Conservation (phyloP, 1,140 invertebrate species). For the Halictus rubicundus region DNA sequence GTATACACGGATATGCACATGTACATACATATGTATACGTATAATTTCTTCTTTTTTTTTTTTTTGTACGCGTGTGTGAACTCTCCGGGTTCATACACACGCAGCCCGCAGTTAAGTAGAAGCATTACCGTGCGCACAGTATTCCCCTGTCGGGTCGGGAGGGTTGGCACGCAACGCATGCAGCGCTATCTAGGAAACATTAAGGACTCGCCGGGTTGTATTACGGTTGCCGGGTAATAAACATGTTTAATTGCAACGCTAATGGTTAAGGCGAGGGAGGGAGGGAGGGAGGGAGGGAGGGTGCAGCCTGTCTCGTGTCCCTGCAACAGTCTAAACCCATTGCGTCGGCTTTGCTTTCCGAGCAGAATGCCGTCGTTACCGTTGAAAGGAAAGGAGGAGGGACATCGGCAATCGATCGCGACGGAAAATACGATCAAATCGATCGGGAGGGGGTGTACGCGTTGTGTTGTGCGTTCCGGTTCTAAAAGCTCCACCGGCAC, state of each 20-base stretch:
- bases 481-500: conserved; percentile 44
- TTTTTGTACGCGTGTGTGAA: not conserved
- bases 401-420: conserved; percentile 46
- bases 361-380: conserved; percentile 40
- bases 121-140: conserved; percentile 34
- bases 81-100: not conserved
- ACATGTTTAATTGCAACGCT: conserved; percentile 70
- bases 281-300: no score
- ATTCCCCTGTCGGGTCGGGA: conserved; percentile 26
- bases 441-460: conserved; percentile 5
- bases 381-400: conserved; percentile 45
- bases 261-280: conserved; percentile 55
- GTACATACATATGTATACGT: not conserved
- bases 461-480: conserved; percentile 27
- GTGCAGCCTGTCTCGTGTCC: conserved; percentile 33
- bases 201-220: conserved; percentile 65
- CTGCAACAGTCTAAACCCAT: conserved; percentile 38
- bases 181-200: conserved; percentile 61
- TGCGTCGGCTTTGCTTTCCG: conserved; percentile 36
- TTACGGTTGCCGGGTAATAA: conserved; percentile 67
- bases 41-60: no score
- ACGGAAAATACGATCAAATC: conserved; percentile 51
- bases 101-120: conserved; percentile 49
- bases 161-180: conserved; percentile 59
- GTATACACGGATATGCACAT: no score